These are phyloP conservation scores for Chrosomus eos DNA, from an alignment of 2,797 vertebrate species.

Conservation along the genomic window DNA sequence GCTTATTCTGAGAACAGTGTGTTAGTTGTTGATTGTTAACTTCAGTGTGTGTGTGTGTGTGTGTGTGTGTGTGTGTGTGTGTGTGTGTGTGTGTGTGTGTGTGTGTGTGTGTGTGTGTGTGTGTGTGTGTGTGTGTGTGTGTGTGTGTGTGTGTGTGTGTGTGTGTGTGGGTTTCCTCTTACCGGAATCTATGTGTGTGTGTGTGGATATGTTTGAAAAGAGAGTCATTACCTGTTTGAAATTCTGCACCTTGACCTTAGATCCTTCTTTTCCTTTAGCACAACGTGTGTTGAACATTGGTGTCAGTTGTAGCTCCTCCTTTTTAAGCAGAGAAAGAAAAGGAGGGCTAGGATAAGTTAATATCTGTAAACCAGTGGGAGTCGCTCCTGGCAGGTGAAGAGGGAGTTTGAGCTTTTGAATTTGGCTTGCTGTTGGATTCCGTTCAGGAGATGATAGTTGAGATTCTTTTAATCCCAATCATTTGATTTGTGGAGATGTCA, in stretches of 20 bases:
- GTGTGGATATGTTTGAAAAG: slow-evolving; percentile 12
- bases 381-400: slow-evolving; percentile 2
- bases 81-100: not conserved
- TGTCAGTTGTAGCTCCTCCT: slow-evolving; percentile 46
- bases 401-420: slow-evolving; percentile 12
- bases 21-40: slow-evolving; percentile 25
- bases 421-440: not conserved
- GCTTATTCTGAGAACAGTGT: slow-evolving; percentile 17
- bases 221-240: slow-evolving; percentile 56
- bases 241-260: slow-evolving; percentile 54
- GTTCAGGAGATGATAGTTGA: not conserved
- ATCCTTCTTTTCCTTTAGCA: slow-evolving; percentile 40
- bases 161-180: slow-evolving; percentile 51
- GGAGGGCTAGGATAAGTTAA: not conserved
- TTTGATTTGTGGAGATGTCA: slow-evolving; percentile 36
- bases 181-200: slow-evolving; percentile 20
- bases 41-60: not conserved
- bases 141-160: not conserved
- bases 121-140: not conserved
- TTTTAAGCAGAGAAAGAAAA: slow-evolving; percentile 30
- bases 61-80: not conserved
- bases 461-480: not conserved
- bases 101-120: not conserved
- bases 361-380: slow-evolving; percentile 22
- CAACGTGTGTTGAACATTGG: slow-evolving; percentile 15